Base-by-base conservation (phyloP, 2,797 vertebrate genomes). In the Adelosebastes latens region DNA sequence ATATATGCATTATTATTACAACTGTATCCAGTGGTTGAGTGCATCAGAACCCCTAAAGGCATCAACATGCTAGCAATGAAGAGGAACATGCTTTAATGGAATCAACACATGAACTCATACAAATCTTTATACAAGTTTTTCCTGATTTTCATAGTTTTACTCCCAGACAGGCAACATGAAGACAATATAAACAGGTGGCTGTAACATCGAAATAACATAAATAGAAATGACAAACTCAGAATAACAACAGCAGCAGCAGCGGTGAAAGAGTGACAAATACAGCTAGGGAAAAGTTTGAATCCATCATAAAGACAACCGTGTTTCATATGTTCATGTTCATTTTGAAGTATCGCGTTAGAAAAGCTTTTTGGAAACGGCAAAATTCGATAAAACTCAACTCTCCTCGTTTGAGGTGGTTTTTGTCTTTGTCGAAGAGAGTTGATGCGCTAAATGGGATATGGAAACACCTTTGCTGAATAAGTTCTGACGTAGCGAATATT, bases 61-160 rank as follows among this genome's bases (percentile, higher is more conserved):
- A 59, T 80, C 34, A 13, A 0, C 3, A 58, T 1, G 32, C 24
- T 8, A 42, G 13, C 65, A 74, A n/a, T 70, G 27, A 66, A 74
- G 53, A 77, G 49, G 25, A 84, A 64, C 12, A 49, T 73, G 74
- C 20, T 1, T 70, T 34, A 78, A 83, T 20, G 71, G 49, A 80
- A 74, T 36, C n/a, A 4, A 46, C 56, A n/a, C 24, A 56, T 56
- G 9, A 31, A 73, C 36, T 62, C 60, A 32, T 27, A 34, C 46
- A 72, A 25, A 61, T n/a, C n/a, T n/a, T n/a, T n/a, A n/a, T n/a
- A n/a, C n/a, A n/a, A n/a, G n/a, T n/a, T n/a, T n/a, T n/a, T n/a
- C n/a, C n/a, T n/a, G n/a, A 56, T 55, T 46, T 0, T 63, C n/a
- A 29, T 46, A 39, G 34, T 63, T 62, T 62, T 46, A 25, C 9